Conservation (phyloP, 2,888 invertebrate genomes). For the Drosophila algonquin region DNA sequence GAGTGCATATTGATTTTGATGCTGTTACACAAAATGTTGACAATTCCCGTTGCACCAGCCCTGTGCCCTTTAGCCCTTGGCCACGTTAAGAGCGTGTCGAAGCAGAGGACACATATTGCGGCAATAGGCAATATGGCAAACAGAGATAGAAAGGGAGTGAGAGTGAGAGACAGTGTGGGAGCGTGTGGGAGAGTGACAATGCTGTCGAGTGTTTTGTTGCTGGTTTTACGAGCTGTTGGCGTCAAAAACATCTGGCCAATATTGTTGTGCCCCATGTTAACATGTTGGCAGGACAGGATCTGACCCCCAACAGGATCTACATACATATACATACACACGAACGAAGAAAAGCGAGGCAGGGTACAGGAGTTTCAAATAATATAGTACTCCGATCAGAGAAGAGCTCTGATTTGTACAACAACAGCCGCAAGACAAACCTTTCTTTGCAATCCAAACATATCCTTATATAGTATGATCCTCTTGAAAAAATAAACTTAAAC, state of each 20-base stretch:
- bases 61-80: neutral
- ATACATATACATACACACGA: no score
- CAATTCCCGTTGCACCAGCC: constrained; percentile 12
- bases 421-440: no score
- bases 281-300: neutral
- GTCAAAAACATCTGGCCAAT: constrained; percentile 21
- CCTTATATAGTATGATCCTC: no score
- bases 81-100: neutral
- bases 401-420: no score
- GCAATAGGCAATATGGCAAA: no score
- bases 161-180: neutral
- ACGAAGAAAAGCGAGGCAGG: no score
- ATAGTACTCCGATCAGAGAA: no score
- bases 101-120: neutral
- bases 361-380: neutral
- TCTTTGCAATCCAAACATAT: no score
- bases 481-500: no score
- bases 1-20: constrained; percentile 14
- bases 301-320: neutral
- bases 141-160: neutral
- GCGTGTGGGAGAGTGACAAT: neutral
- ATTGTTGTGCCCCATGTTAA: constrained; percentile 18
- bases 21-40: constrained; percentile 11
- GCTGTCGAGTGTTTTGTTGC: constrained; percentile 2
- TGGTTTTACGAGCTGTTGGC: constrained; percentile 5